Conservation (phyloP, 2,888 invertebrate genomes). For the Matsumyia berberina region DNA sequence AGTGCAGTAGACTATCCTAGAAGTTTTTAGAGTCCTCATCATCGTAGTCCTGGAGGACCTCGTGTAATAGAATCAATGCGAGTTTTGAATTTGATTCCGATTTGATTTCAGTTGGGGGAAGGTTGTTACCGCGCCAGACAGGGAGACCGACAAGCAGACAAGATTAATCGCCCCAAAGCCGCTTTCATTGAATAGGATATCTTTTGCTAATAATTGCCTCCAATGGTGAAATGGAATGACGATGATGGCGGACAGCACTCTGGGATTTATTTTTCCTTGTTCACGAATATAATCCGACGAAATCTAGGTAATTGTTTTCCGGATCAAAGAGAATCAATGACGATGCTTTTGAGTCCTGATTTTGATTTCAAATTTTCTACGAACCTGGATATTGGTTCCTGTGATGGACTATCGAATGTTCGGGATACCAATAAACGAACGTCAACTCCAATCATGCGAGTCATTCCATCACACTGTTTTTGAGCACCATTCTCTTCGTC, state of each 20-base stretch:
- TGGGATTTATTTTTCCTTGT: not conserved
- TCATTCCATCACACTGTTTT: slow-evolving; percentile 4
- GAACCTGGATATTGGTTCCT: too few relatives aligned
- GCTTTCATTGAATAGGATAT: slow-evolving; percentile 43
- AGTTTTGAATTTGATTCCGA: slow-evolving; percentile 71
- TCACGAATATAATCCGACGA: slow-evolving; percentile 50
- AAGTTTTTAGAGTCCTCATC: slow-evolving; percentile 57
- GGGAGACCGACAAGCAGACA: slow-evolving; percentile 56
- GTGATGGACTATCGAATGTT: too few relatives aligned
- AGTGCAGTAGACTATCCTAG: slow-evolving; percentile 55
- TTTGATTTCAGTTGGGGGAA: slow-evolving; percentile 62
- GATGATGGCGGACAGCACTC: slow-evolving; percentile 4
- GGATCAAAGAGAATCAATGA: slow-evolving; percentile 56
- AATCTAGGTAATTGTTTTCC: slow-evolving; percentile 69
- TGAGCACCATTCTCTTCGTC: too few relatives aligned
- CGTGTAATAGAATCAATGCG: slow-evolving; percentile 69
- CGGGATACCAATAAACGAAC: too few relatives aligned
- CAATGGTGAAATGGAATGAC: slow-evolving; percentile 24
- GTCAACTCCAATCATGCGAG: too few relatives aligned
- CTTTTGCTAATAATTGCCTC: slow-evolving; percentile 65
- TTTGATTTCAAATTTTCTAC: slow-evolving; percentile 25
- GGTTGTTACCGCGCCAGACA: slow-evolving; percentile 8
- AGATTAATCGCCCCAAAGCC: slow-evolving; percentile 65
- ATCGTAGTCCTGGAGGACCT: slow-evolving; percentile 12
- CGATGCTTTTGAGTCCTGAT: slow-evolving; percentile 25